Base-by-base conservation (phyloP, 1,140 invertebrate genomes). In the Dendroctonus valens region DNA sequence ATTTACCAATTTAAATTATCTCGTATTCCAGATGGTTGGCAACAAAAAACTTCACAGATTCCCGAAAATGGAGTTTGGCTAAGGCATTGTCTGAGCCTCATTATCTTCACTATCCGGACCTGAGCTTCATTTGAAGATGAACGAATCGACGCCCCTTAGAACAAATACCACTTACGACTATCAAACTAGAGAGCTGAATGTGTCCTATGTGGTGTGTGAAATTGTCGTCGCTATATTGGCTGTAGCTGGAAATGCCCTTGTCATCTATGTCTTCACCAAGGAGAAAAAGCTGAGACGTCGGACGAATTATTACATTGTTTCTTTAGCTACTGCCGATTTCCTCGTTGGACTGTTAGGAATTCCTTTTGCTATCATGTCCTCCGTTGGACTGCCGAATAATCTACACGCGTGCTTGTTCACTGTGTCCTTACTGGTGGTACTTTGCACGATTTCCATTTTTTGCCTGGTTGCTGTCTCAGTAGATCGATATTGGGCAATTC, bases 391-490 rank as follows among this genome's bases (percentile, higher is more conserved):
- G 37, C 93, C 93, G 1, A 84, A 80, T 39, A 88, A 93, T 75
- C 81, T 93, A 4, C 84, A 92, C 77, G 87, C 89, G 9, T 95
- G 93, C 77, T 80, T 95, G 39, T 92, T 94, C 76, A 93, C 92
- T n/a, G 85, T 92, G 5, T 94, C 92, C 0, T 79, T 94, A 41
- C 81, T 96, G 65, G 85, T 96, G 59, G 90, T 95, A 46, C 81
- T 96, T 37, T 96, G 93, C 74, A 96, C 93, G 41, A 92, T 93
- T 70, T 94, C 92, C 70, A 96, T 96, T 68, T 92, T 96, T 74
- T 93, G 91, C 76, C 79, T 96, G 71, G 90, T 96, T 0, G 93
- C 92, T 3, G 93, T 96, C 5, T 93, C 91, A 14, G 86, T 95
- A 60, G 93, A 96, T 81, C 84, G 93, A 46, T 96, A 94, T 77